phyloP scores from a whole-genome alignment of 2,797 vertebrate species.

The Poeciliopsis paucimaculata region DNA sequence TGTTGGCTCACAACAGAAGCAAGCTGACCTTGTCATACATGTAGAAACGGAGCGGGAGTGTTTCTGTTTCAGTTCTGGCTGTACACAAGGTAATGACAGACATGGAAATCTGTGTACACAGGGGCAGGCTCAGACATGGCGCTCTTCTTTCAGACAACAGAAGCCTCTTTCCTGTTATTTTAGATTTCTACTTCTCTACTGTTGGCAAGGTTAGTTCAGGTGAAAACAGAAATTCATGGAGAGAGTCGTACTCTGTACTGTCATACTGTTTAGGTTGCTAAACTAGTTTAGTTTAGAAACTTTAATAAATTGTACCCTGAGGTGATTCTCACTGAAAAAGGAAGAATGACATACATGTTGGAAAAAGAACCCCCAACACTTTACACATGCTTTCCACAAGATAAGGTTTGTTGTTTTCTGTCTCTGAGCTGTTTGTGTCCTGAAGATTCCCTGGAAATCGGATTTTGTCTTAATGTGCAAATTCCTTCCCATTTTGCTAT shows the following conservation, averaged over 20 bases:
- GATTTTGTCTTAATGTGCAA: slow-evolving; percentile 16
- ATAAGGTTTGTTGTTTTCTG: background rate
- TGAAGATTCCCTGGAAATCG: background rate
- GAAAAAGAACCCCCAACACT: too few relatives aligned
- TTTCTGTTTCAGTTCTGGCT: slow-evolving; percentile 4
- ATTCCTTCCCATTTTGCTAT: background rate
- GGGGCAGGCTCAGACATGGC: slow-evolving; percentile 15
- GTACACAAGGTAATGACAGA: background rate
- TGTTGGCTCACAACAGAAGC: background rate
- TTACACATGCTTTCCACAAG: background rate
- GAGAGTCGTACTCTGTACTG: background rate
- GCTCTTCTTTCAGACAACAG: slow-evolving; percentile 11
- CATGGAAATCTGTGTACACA: slow-evolving; percentile 11
- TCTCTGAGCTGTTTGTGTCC: background rate
- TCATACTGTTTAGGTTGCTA: slow-evolving; percentile 9
- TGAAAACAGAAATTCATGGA: slow-evolving; percentile 10
- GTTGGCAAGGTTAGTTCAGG: background rate
- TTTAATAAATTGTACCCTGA: slow-evolving; percentile 38
- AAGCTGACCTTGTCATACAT: background rate
- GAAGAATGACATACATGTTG: slow-evolving; percentile 6
- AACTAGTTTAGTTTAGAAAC: slow-evolving; percentile 24
- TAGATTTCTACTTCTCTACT: background rate
- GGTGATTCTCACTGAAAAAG: slow-evolving; percentile 21
- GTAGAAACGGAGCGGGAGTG: background rate
- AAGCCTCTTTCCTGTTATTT: background rate